Conservation (phyloP, 2,888 invertebrate genomes). For the Cetonia aurata region DNA sequence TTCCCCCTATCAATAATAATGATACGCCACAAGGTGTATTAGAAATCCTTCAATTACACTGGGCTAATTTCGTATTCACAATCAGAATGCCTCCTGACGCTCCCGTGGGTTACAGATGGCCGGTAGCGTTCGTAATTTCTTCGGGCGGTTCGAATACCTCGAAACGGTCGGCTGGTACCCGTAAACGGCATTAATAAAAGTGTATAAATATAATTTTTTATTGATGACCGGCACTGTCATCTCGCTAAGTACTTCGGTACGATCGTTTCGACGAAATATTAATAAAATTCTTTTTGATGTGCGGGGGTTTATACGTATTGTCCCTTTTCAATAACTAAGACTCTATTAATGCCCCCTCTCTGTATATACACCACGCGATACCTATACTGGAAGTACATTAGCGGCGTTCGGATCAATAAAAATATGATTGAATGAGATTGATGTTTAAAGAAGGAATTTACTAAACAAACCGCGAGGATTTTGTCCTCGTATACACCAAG, state of each 20-base stretch:
- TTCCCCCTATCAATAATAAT: conserved; percentile 48
- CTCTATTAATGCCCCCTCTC: conserved; percentile 21
- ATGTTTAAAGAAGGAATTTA: conserved; percentile 30
- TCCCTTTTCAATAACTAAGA: conserved; percentile 38
- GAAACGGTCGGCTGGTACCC: conserved; percentile 19
- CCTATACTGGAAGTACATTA: conserved; percentile 23
- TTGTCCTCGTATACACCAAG: conserved; percentile 3
- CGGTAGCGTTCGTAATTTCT: conserved; percentile 46
- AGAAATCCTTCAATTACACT: conserved; percentile 51
- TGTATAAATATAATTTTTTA: conserved; percentile 38
- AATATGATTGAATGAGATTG: conserved; percentile 39
- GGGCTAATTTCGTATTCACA: conserved; percentile 49
- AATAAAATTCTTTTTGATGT: conserved; percentile 41
- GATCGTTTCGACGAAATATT: conserved; percentile 40
- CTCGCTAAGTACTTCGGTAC: conserved; percentile 26
- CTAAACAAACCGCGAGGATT: conserved; percentile 38
- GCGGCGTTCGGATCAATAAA: conserved; percentile 28
- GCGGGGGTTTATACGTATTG: conserved; percentile 12
- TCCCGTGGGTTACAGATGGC: conserved; percentile 25
- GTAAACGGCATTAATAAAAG: conserved; percentile 38
- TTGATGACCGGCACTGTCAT: conserved; percentile 25
- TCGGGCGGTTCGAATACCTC: conserved; percentile 31
- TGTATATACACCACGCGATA: conserved; percentile 17
- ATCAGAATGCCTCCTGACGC: conserved; percentile 46
- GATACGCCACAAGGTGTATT: conserved; percentile 51